Evolutionary conservation across 2,113 vertebrate species (phyloP).

Genomic region (Clarias batrachus): DNA sequence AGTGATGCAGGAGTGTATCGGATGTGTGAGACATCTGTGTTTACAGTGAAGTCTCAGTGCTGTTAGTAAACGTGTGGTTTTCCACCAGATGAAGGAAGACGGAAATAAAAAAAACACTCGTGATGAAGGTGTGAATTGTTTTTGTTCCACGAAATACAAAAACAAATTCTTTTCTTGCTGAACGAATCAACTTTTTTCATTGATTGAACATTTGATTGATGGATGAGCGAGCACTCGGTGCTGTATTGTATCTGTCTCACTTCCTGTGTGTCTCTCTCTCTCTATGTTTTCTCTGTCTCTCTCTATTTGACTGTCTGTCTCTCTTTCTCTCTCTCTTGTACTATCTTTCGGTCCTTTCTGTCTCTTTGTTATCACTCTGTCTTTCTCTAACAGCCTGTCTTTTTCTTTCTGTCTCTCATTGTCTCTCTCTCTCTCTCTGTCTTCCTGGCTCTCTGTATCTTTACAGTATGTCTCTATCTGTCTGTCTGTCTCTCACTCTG

Average conservation of each 20-base stretch:
- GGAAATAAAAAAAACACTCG: background rate
- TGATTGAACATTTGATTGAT: slow-evolving; percentile 10
- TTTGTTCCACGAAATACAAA: slow-evolving; percentile 22
- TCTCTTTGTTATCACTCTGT: background rate
- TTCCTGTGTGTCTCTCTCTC: background rate
- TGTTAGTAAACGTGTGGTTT: background rate
- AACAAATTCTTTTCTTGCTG: slow-evolving; percentile 14
- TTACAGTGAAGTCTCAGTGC: background rate
- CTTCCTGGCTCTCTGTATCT: background rate
- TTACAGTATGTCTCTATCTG: background rate
- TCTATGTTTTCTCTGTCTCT: background rate
- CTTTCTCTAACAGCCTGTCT: background rate
- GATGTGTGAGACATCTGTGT: background rate
- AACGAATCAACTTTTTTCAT: slow-evolving; percentile 1
- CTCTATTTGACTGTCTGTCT: background rate
- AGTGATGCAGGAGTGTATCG: too few species aligned
- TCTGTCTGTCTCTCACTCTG: background rate
- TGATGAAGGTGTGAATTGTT: background rate
- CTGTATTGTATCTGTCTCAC: background rate
- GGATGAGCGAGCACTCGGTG: background rate
- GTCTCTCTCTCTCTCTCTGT: background rate
- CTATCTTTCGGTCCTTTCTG: background rate
- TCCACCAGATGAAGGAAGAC: background rate
- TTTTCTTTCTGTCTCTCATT: background rate
- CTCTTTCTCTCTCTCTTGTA: background rate